Evolutionary conservation across 2,113 vertebrate species (phyloP).

Genomic region (Rostratula benghalensis): DNA sequence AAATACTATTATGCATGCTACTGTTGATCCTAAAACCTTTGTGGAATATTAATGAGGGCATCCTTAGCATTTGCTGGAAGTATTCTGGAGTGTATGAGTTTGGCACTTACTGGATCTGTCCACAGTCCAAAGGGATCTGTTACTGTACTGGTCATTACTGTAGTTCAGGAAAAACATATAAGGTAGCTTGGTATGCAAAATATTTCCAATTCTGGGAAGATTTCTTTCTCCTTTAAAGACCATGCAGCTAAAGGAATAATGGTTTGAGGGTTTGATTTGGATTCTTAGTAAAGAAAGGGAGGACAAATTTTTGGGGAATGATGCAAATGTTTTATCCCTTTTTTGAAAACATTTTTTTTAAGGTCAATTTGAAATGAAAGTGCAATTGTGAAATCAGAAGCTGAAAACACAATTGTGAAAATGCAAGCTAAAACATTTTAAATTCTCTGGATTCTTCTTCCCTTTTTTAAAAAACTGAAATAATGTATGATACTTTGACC

Average conservation of each 20-base stretch:
- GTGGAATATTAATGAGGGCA: conserved; percentile 26
- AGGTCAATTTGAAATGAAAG: conserved; percentile 42
- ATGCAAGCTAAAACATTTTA: neutral
- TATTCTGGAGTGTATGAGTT: neutral
- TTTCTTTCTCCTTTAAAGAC: neutral
- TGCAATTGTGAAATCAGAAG: neutral
- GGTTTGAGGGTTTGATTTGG: neutral
- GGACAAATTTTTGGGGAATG: neutral
- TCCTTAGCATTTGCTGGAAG: neutral
- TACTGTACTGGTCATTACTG: neutral
- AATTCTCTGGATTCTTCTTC: neutral
- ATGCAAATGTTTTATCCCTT: neutral
- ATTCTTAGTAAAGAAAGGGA: neutral
- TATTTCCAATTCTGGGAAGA: neutral
- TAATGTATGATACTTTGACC: neutral
- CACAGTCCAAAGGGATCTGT: neutral
- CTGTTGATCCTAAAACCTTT: conserved; percentile 42
- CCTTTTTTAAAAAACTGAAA: neutral
- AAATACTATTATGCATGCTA: conserved; percentile 40
- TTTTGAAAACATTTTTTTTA: neutral
- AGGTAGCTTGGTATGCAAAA: neutral
- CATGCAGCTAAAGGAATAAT: neutral
- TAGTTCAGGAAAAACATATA: neutral
- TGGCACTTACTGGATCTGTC: neutral
- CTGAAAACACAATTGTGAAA: neutral